A percentile compares a stretch with the other conserved stretches of the same genome.
phyloP scores from a whole-genome alignment of 2,888 invertebrate species.

The Andrena hattorfiana region DNA sequence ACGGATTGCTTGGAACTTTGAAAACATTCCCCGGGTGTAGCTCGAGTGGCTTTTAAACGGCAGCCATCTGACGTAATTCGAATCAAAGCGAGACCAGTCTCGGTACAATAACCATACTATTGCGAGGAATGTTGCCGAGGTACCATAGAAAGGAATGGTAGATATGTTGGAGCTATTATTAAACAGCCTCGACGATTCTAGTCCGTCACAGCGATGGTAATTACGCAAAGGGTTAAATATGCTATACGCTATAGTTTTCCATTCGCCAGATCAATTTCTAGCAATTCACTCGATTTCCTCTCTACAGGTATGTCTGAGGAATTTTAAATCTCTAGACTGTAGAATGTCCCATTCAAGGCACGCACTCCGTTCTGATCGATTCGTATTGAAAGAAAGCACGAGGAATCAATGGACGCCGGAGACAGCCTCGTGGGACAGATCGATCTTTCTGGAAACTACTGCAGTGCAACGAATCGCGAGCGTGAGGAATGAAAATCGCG shows the following conservation, averaged over 20 bases:
- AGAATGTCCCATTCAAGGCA: not conserved
- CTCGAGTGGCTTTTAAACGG: conserved; percentile 6
- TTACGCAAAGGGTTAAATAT: no score
- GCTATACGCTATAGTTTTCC: no score
- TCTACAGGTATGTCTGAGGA: not conserved
- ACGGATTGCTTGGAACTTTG: conserved; percentile 12
- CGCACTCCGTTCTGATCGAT: not conserved
- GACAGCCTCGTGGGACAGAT: conserved; percentile 29
- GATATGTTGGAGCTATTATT: not conserved
- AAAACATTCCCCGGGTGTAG: conserved; percentile 14
- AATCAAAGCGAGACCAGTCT: conserved; percentile 9
- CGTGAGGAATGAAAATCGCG: conserved; percentile 12
- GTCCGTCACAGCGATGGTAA: not conserved
- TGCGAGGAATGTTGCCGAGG: not conserved
- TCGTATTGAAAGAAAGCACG: not conserved
- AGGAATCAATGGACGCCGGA: conserved; percentile 21
- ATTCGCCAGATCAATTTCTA: no score
- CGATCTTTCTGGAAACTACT: conserved; percentile 13
- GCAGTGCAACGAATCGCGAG: not conserved
- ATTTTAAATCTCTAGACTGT: not conserved
- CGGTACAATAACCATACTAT: not conserved
- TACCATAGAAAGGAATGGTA: not conserved
- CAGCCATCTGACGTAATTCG: conserved; percentile 18
- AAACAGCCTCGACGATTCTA: not conserved
- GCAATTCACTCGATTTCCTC: not conserved